Evolutionary conservation across 2,113 vertebrate genomes (phyloP).

Genomic region (Edolisoma coerulescens): DNA sequence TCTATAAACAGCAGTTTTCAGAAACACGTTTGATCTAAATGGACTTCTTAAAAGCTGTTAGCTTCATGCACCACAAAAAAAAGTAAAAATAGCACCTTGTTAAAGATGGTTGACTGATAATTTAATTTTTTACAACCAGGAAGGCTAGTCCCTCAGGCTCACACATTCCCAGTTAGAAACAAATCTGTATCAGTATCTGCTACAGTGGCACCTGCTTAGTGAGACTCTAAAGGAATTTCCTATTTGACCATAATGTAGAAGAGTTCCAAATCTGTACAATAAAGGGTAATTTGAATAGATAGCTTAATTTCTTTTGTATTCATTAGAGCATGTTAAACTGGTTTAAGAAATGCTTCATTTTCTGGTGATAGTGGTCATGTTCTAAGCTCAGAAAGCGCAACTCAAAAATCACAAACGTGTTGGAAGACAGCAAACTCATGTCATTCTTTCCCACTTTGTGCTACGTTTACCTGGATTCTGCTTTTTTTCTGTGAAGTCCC

Average conservation of each 20-base stretch:
- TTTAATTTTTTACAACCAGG: not conserved
- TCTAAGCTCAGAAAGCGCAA: not conserved
- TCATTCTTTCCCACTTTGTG: not conserved
- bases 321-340: not conserved
- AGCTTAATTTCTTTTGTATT: not conserved
- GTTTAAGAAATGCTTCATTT: not conserved
- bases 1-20: not conserved
- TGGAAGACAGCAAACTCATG: not conserved
- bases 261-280: not conserved
- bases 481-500: not conserved
- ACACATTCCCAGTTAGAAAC: not conserved
- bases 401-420: accelerated
- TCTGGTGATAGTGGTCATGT: not conserved
- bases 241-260: not conserved
- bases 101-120: not conserved
- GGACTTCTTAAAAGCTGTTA: not conserved
- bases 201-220: not conserved
- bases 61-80: not conserved
- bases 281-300: not conserved
- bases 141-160: not conserved
- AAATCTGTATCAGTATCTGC: not conserved
- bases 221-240: not conserved
- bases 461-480: not conserved
- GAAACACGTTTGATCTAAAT: not conserved
- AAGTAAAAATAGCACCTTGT: not conserved